Percentiles rank a stretch among this genome's conserved stretches.
Conservation (phyloP, 2,797 vertebrate species). For the Phrynocephalus guinanensis region DNA sequence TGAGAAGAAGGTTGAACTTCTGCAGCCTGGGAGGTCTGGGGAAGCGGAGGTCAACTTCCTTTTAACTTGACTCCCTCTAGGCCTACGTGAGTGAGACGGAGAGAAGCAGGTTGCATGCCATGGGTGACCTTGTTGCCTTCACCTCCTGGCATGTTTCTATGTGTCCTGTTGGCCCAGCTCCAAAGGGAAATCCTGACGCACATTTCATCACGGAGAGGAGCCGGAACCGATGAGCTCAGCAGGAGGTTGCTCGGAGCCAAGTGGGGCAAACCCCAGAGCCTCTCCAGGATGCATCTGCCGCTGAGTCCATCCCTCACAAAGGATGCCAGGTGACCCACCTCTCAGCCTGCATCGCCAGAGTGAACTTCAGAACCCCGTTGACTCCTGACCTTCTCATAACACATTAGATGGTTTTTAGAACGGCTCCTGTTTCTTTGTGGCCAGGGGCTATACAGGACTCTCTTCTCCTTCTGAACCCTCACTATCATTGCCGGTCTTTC, state of each 20-base stretch:
- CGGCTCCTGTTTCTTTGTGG: slow-evolving; percentile 7
- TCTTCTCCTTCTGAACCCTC: slow-evolving; percentile 15
- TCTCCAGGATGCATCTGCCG: not conserved
- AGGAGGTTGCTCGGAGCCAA: not conserved
- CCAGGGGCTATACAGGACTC: too few species aligned
- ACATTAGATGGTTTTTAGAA: slow-evolving; percentile 46
- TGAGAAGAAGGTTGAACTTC: too few species aligned
- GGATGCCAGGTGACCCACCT: not conserved
- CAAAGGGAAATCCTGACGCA: not conserved
- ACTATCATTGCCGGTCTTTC: not conserved
- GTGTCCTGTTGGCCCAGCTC: not conserved
- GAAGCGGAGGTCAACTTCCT: too few species aligned
- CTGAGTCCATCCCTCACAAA: not conserved
- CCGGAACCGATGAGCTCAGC: not conserved
- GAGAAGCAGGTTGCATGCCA: too few species aligned
- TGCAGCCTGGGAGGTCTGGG: too few species aligned
- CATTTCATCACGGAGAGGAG: not conserved
- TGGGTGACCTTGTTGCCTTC: too few species aligned
- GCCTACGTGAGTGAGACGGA: too few species aligned
- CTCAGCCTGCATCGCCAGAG: slow-evolving; percentile 16
- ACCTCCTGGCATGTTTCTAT: too few species aligned
- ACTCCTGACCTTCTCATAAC: slow-evolving; percentile 61
- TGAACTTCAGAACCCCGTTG: slow-evolving; percentile 46
- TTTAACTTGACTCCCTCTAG: too few species aligned
- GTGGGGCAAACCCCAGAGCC: not conserved